Evolutionary conservation across 1,140 invertebrate species (phyloP).

Genomic region (Cotesia glomerata): DNA sequence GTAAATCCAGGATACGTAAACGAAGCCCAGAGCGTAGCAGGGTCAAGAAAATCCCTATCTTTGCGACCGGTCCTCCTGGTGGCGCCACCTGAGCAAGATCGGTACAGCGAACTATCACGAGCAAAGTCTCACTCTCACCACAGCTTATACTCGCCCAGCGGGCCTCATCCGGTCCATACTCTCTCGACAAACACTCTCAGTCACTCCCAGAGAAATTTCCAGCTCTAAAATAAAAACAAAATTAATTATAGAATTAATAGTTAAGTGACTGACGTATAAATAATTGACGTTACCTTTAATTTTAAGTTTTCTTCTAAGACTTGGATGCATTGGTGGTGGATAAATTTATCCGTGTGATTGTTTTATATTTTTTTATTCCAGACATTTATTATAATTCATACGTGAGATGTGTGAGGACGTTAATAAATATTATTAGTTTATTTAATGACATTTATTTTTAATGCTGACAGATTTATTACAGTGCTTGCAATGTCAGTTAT

Average conservation of each 20-base stretch:
- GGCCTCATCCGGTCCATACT: constrained; percentile 56
- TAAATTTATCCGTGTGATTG: too few species aligned
- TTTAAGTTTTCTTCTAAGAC: too few species aligned
- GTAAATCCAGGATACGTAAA: constrained; percentile 84
- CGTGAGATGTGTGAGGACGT: too few species aligned
- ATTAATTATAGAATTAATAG: background rate
- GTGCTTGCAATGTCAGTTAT: too few species aligned
- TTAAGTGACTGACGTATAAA: background rate
- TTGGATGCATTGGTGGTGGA: too few species aligned
- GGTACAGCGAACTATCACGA: constrained; percentile 60
- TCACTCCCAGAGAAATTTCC: constrained; percentile 60
- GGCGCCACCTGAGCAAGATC: constrained; percentile 68
- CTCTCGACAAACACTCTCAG: constrained; percentile 59
- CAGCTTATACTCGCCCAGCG: constrained; percentile 55
- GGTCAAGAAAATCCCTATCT: constrained; percentile 83
- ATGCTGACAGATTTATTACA: too few species aligned
- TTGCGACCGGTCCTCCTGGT: constrained; percentile 84
- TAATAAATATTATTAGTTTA: too few species aligned
- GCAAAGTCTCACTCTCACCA: constrained; percentile 62
- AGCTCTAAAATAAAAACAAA: constrained; percentile 43
- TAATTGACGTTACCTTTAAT: background rate
- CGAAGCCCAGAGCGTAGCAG: constrained; percentile 80
- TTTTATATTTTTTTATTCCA: too few species aligned
- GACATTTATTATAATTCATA: too few species aligned
- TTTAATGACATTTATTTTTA: too few species aligned